Percentiles rank a stretch among this genome's conserved stretches.
Conservation (phyloP, 2,113 vertebrate species). For the Spermophilus dauricus region DNA sequence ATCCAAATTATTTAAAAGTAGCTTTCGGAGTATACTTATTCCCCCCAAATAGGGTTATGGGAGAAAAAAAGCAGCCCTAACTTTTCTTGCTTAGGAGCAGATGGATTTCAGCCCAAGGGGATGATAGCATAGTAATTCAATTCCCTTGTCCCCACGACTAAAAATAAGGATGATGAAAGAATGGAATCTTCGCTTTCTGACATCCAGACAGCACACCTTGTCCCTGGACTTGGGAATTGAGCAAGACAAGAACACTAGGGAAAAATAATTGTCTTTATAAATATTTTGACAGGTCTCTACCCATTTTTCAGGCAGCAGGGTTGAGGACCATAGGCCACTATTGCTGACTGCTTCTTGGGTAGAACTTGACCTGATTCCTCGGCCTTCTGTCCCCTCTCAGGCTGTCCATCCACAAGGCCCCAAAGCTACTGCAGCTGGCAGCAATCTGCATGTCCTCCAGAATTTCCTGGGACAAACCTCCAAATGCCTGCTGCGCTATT, state of each 20-base stretch:
- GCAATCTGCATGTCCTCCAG: neutral
- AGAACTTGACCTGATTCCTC: neutral
- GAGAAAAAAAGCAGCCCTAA: neutral
- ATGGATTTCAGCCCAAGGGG: constrained; percentile 65
- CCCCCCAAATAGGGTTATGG: neutral
- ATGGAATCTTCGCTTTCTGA: constrained; percentile 48
- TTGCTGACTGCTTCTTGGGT: neutral
- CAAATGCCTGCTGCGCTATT: neutral
- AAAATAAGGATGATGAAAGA: constrained; percentile 79
- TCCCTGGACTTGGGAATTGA: neutral
- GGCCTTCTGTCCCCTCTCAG: neutral
- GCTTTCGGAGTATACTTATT: neutral
- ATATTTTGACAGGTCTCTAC: neutral
- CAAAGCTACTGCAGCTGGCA: neutral
- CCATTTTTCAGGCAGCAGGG: neutral
- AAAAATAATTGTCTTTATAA: neutral
- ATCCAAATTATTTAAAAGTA: neutral
- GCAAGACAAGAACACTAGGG: neutral
- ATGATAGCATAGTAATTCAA: constrained; percentile 72
- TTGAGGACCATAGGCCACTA: neutral
- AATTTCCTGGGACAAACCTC: constrained; percentile 20
- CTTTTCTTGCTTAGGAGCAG: constrained; percentile 52
- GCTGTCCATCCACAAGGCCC: neutral
- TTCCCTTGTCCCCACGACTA: constrained; percentile 64
- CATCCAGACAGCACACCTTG: constrained; percentile 14